Evolutionary conservation across 2,113 vertebrate species (phyloP).

Genomic region (Axis porcinus): DNA sequence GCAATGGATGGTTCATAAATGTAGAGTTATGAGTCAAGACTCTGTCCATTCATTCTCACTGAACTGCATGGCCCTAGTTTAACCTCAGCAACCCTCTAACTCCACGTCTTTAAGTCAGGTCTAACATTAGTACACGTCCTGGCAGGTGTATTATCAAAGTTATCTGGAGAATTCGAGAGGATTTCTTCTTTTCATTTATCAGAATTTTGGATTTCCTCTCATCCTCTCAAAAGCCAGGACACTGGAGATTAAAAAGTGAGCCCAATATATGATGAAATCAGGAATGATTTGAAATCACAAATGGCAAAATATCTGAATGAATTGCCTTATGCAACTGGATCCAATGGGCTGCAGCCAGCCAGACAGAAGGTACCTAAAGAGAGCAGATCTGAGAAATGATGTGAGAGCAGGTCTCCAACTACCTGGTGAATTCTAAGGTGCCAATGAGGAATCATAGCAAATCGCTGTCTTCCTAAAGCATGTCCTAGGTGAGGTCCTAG

Average conservation of each 20-base stretch:
- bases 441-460: fast-evolving
- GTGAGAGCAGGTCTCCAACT: background rate
- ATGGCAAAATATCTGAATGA: background rate
- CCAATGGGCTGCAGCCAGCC: too few relatives aligned
- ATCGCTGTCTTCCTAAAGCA: background rate
- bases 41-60: background rate
- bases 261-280: background rate
- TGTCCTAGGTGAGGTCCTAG: background rate
- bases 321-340: background rate
- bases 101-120: background rate
- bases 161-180: background rate
- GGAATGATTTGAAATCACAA: background rate
- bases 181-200: background rate
- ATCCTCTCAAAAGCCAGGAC: background rate
- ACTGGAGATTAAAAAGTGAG: background rate
- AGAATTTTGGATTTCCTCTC: background rate
- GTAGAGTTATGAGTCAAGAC: background rate
- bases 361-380: fast-evolving
- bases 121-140: background rate
- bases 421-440: background rate
- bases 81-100: background rate
- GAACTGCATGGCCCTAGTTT: background rate
- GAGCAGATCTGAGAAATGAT: fast-evolving
- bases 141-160: background rate
- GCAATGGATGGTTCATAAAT: background rate